phyloP scores from a whole-genome alignment of 2,797 vertebrate genomes.

The Diceros bicornis region DNA sequence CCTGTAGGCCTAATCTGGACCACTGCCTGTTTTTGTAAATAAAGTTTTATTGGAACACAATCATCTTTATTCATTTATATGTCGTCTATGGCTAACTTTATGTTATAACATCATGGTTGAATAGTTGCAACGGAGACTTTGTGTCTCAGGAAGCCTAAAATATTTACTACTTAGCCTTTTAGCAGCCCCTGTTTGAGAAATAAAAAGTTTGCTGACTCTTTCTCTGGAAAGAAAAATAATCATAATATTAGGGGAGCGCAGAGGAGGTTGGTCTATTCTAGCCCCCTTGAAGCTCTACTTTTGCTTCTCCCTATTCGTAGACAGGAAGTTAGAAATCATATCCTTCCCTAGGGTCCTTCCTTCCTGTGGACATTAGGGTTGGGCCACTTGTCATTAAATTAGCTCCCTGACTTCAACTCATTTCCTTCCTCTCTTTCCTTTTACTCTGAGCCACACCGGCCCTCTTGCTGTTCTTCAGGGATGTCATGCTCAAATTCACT shows the following conservation, averaged over 20 bases:
- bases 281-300: neutral
- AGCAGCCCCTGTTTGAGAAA: neutral
- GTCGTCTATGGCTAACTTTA: neutral
- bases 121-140: neutral
- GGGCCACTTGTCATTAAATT: neutral
- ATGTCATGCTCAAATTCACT: neutral
- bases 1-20: neutral
- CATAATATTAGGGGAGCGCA: neutral
- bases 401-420: neutral
- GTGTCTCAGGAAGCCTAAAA: neutral
- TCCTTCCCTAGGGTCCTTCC: neutral
- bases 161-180: neutral
- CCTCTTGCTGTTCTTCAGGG: neutral
- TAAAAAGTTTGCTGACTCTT: neutral
- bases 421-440: neutral
- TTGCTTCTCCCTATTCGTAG: neutral
- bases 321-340: neutral
- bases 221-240: neutral
- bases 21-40: neutral
- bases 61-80: neutral
- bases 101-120: neutral
- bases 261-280: neutral
- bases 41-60: neutral
- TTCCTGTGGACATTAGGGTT: neutral
- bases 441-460: neutral